Evolutionary conservation across 2,888 invertebrate genomes (phyloP), one percentile per base, ranked within the genome.

Genomic region (Holacanthella duospinosa): DNA sequence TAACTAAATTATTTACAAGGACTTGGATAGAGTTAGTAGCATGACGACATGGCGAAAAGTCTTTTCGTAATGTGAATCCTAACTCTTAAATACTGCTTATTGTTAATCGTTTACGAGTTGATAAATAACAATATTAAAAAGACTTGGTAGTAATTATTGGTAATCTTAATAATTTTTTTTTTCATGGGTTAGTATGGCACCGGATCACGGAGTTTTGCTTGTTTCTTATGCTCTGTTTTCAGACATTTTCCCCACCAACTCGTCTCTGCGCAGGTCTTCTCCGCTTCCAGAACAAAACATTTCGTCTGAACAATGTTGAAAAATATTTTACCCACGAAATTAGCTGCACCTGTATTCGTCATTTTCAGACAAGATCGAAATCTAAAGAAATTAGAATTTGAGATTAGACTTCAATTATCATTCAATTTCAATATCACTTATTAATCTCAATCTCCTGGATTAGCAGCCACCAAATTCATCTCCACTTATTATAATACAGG

Each of bases 261-360:
- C 4, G 86, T 80, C 73, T 86, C 82, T 6, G 82, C 80, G 79
- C 95, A 95, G 28, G 85, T 80, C 71, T 85, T 85, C 69, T 88
- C 86, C 1, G 85, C 84, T 74, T 88, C 88, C 53, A 96, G 79
- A 0, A 88, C 83, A 78, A 96, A 95, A 75, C 96, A 96, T 76
- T 92, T 89, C 0, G 91, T 89, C 76, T 92, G 92, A n/a, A 95
- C 87, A 55, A 94, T 83, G 79, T 95, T 93, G 84, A 96, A 96
- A 82, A 93, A 96, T 36, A 95, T 81, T 74, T 89, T 89, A 2
- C 93, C 93, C 61, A 93, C 91, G 78, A 93, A 83, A 76, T 90
- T 89, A 9, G 94, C 89, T 12, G 92, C 87, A 4, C 88, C 86
- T 0, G 90, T 89, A 71, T 86, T 85, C 0, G 91, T 88, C 79